Conservation (phyloP, 2,888 invertebrate genomes). For the Tetragonula carbonaria region DNA sequence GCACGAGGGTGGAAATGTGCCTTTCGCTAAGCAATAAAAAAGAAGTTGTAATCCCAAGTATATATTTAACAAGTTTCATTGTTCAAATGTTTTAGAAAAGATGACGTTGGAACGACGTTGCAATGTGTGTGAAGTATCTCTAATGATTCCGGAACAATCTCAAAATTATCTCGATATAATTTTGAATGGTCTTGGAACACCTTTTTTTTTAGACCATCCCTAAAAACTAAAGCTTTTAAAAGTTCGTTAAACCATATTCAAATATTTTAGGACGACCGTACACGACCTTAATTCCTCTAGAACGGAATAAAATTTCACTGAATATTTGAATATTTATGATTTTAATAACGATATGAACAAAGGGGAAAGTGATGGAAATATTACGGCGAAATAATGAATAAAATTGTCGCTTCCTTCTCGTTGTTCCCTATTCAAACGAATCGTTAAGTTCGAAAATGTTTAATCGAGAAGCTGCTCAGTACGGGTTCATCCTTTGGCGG, state of each 20-base stretch:
- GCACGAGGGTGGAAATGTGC: too few relatives aligned
- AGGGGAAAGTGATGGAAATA: neutral
- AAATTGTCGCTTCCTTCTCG: neutral
- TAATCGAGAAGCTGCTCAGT: slow-evolving; percentile 14
- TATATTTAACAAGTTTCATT: too few relatives aligned
- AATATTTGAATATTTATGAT: neutral
- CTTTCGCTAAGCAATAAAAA: too few relatives aligned
- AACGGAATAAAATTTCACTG: neutral
- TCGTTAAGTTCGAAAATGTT: slow-evolving; percentile 3
- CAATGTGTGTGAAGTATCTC: neutral
- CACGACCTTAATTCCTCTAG: neutral
- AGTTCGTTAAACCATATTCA: too few relatives aligned
- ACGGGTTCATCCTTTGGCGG: slow-evolving; percentile 3
- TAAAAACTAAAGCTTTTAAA: neutral
- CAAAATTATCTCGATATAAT: neutral
- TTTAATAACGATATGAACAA: neutral
- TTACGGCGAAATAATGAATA: neutral
- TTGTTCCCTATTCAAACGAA: neutral
- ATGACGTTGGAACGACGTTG: neutral
- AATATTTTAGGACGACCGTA: too few relatives aligned
- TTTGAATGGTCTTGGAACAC: neutral
- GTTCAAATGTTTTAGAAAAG: too few relatives aligned
- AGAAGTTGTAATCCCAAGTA: too few relatives aligned
- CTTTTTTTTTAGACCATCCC: neutral
- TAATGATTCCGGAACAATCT: neutral